phyloP scores from a whole-genome alignment of 2,888 invertebrate genomes.

The Netelia virgata region DNA sequence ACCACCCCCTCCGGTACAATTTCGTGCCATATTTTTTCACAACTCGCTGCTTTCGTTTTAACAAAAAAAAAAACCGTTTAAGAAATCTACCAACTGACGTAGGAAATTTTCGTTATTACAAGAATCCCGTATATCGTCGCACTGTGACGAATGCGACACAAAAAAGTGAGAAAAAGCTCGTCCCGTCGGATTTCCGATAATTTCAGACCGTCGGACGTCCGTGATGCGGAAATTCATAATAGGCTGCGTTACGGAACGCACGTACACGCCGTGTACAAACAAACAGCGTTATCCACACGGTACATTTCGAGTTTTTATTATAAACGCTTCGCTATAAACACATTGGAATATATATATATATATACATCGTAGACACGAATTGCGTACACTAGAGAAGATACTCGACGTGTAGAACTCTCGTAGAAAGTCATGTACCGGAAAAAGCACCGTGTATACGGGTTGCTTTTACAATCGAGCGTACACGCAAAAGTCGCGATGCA shows the following conservation, averaged over 20 bases:
- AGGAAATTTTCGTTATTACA: background rate
- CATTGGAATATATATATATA: constrained; percentile 23
- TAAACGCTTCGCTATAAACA: background rate
- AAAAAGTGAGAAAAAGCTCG: background rate
- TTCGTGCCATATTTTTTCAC: background rate
- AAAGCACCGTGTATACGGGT: constrained; percentile 63
- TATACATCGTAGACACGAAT: constrained; percentile 6
- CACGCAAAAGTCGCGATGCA: constrained; percentile 35
- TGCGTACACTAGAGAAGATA: constrained; percentile 17
- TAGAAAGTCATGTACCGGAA: constrained; percentile 62
- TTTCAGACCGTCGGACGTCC: constrained; percentile 25
- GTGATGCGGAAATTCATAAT: constrained; percentile 24
- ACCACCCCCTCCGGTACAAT: background rate
- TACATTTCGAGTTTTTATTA: background rate
- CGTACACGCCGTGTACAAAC: background rate
- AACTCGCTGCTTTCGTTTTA: background rate
- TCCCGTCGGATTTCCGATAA: constrained; percentile 18
- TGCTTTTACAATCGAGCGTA: constrained; percentile 48
- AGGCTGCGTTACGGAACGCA: constrained; percentile 18
- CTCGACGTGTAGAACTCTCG: constrained; percentile 49
- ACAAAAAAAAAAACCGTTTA: background rate
- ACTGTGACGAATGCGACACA: constrained; percentile 25
- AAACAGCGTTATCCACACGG: background rate
- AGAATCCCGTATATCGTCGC: constrained; percentile 6
- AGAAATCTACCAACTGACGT: too few species aligned